Base-by-base conservation (phyloP, 2,113 vertebrate species). In the Cololabis saira region DNA sequence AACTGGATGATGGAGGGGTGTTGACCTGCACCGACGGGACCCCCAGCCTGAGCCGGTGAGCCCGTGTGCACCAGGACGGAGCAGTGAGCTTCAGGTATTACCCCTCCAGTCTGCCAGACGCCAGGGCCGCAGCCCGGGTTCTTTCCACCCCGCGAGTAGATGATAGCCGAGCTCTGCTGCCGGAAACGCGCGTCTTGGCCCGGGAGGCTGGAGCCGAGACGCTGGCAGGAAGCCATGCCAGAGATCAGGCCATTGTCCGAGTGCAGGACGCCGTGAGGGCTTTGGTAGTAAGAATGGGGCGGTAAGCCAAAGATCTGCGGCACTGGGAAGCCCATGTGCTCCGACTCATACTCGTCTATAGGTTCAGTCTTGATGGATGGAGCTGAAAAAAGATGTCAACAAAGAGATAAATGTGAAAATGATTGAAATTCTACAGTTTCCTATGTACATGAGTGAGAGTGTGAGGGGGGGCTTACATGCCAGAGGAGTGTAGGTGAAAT, bases 311-410 rank as follows among this genome's bases (percentile, higher is more conserved):
- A 83, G 76, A 94, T 94, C 81, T 95, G 93, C 19, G 96, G 93
- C 68, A 95, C 80, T 27, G 93, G 89, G 21, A 87, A 96, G 87
- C 94, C 94, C 92, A 97, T 93, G 91, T 95, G 87, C 68, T 94
- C 85, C 12, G 93, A 89, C 82, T 98, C 95, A 30, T 96, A 98
- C 73, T 99, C 97, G 66, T 99, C 98, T 12, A 93, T 69, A 45
- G 98, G 98, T 87, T 99, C 98, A 0, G 96, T 96, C 94, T 99
- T 99, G 86, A 99, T 98, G 84, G 96, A 94, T 9, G 97, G 95
- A 86, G 96, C 97, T 98, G 92, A 1, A 54, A 42, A 30, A 52
- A 52, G 24, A 27, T 27, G n/a, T n/a, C n/a, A 21, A 44, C 16
- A 0, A 2, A 57, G 22, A 42, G 30, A 5, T 0, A 24, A 6